Base-by-base conservation (phyloP, 2,113 vertebrate species). In the Camelus dromedarius region DNA sequence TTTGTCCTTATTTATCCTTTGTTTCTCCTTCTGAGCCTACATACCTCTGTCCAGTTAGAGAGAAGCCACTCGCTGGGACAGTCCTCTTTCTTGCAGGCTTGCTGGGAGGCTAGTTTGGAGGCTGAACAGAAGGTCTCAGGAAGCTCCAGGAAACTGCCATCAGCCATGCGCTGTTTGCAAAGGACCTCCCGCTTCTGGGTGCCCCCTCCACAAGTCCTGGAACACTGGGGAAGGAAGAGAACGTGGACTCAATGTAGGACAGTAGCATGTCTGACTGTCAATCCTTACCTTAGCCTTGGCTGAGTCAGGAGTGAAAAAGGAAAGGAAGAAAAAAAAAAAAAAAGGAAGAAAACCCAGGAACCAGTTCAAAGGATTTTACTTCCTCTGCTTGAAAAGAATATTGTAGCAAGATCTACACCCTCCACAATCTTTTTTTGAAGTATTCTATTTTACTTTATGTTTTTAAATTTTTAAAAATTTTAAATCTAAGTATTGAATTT, bases 141-240 rank as follows among this genome's bases (percentile, higher is more conserved):
- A 92, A 99, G 97, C 88, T 99, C 99, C 89, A 99, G 92, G 75
- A 99, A 97, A 96, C 99, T 99, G 88, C 99, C 99, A 62, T 99
- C 99, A 8, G 99, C 99, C 97, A 99, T 98, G 4, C 98, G 99
- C 96, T 99, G 99, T 98, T 99, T 99, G 97, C 99, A 99, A 89
- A 99, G 58, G 11, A 98, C 97, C 14, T 98, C 98, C 32, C 99
- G 98, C 76, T 93, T 99, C 98, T 99, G 99, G 89, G 98, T 38
- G 42, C 99, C 99, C 10, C 99, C 98, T 0, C 99, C 99, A 64
- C 99, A 99, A 42, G 98, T 99, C 95, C 98, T 99, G 7, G 99
- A 99, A 95, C 99, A 99, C 99, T 99, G 98, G 5, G 24, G 32
- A 66, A 46, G 81, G 82, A 93, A 58, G 50, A 93, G 54, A 94